Base-by-base conservation (phyloP, 2,888 invertebrate species). In the Nomada goodeniana region DNA sequence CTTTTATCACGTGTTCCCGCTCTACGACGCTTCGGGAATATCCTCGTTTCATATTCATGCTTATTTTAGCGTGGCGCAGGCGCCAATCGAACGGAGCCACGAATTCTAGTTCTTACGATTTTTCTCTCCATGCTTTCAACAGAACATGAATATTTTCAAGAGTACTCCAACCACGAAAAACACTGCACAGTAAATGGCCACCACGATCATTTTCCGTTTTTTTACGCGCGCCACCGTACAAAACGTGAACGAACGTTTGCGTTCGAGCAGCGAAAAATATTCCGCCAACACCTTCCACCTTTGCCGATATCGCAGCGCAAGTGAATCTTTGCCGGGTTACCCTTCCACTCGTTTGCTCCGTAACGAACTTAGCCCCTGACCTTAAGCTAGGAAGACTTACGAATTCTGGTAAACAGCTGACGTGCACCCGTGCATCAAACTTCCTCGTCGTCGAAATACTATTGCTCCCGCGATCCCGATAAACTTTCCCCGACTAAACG, bases 181-280 rank as follows among this genome's bases (percentile, higher is more conserved):
- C 36, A 92, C 92, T 74, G 89, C 91, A 82, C 93, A 93, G 82
- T 93, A 93, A 72, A 93, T 93, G 20, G 93, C 93, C 59, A 93
- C 93, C 84, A 93, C 91, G 79, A 93, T 93, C 93, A 93, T 93
- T 23, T 64, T 63, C 11, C 20, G 9, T 2, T 29, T 47, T 47
- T 52, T 2, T 29, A 18, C 53, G n/a, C 68, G 61, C 23, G 13
- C 18, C 60, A 23, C 42, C n/a, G 44, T 65, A n/a, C 18, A 55
- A 65, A 47, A 47, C 50, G 20, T 10, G 18, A 47, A 44, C 44
- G 50, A 53, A 53, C 29, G 44, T 23, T 47, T 60, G 3, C 36
- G 67, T 42, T 23, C 10, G 23, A 61, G 23, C 26, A 23, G 23
- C 15, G n/a, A 13, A 53, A 20, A 55, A 61, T 42, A 44, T 50